Evolutionary conservation across 2,113 vertebrate species (phyloP).

Genomic region (Catharus bicknelli): DNA sequence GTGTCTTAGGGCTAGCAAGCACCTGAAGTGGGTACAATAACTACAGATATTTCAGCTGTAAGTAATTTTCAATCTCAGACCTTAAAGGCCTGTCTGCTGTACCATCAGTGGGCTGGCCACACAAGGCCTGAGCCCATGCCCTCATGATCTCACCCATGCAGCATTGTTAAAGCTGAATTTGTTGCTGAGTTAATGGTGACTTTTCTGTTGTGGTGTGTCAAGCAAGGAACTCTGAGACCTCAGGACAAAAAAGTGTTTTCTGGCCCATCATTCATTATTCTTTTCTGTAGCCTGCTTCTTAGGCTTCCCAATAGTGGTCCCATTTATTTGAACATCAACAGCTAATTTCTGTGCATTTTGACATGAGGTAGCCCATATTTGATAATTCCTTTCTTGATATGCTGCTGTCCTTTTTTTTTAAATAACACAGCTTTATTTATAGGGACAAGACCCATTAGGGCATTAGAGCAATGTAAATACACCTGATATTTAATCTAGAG

Average conservation of each 20-base stretch:
- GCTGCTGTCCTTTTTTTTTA: neutral
- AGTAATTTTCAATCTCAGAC: neutral
- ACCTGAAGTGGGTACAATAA: neutral
- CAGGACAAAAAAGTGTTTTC: neutral
- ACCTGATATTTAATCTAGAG: neutral
- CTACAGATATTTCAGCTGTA: neutral
- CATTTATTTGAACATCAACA: neutral
- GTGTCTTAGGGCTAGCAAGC: neutral
- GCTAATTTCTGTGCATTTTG: neutral
- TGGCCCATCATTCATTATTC: neutral
- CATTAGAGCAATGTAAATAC: neutral
- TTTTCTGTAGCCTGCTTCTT: neutral
- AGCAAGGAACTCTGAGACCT: neutral
- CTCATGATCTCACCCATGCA: neutral
- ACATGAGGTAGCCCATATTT: neutral
- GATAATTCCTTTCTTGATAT: neutral
- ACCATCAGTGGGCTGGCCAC: neutral
- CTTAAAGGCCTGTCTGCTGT: neutral
- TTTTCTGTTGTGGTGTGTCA: neutral
- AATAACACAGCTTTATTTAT: neutral
- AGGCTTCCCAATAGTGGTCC: neutral
- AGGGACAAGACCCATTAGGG: neutral
- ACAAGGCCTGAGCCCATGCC: neutral
- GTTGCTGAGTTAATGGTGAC: neutral
- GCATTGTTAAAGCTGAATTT: neutral